Evolutionary conservation across 2,113 vertebrate genomes (phyloP), one percentile per base, ranked within the genome.

Genomic region (Cryptomyrus ogoouensis): DNA sequence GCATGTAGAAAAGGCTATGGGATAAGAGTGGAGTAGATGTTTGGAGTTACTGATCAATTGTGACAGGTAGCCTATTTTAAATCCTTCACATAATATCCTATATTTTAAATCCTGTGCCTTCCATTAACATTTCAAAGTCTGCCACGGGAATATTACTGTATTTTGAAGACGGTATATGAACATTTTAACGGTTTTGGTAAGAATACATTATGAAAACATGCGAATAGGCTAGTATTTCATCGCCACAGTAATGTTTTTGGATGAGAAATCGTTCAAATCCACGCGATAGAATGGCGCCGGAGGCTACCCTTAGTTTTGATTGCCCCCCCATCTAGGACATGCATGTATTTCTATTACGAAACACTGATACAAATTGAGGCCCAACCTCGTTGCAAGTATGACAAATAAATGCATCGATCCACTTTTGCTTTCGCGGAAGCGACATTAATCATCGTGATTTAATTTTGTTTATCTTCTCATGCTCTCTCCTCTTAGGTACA

Each of bases 401-500:
- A 47, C 52, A 80, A 83, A 89, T 90, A 89, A 90, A 89, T 90
- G 84, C 66, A 92, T 35, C 44, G 27, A 44, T 89, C 58, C 52
- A 58, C 89, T 74, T 35, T 87, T 35, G 46, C 50, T 89, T 89
- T 50, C 35, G 88, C 89, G 52, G 66, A 90, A 84, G 50, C 80
- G 77, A 91, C 90, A 89, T 91, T 90, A 90, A 92, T 91, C 91
- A 90, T 62, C 7, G 24, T 21, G 87, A 74, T 62, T 58, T 91
- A 91, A 88, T 91, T 89, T 50, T 92, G 92, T 92, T 92, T 91
- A 90, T 91, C 92, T 91, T 91, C 66, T 90, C 83, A 9, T 91
- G 89, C 90, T 92, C 90, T 90, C 56, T 89, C 86, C 91, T 91
- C 91, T 89, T 86, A 89, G 49, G 89, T 27, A 83, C 39, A 87